These are phyloP conservation scores for Pogonomyrmex californicus DNA, from an alignment of 1,140 invertebrate species.

Conservation along the genomic window DNA sequence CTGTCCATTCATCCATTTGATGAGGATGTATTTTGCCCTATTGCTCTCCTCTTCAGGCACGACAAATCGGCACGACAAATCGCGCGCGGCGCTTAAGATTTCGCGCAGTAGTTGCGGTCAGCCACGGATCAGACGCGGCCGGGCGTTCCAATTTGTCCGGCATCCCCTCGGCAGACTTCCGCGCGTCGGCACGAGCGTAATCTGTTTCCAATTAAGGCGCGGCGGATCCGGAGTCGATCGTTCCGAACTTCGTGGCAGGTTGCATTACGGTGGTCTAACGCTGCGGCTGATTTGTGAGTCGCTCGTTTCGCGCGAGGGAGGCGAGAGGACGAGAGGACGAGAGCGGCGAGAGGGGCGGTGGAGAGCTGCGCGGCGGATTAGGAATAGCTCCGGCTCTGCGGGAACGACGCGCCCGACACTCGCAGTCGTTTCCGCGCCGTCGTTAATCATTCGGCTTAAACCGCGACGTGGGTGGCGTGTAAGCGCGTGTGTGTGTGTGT, in stretches of 20 bases:
- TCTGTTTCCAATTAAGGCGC: slow-evolving; percentile 67
- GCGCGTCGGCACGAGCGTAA: slow-evolving; percentile 60
- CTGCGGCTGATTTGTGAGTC: slow-evolving; percentile 64
- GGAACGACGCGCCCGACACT: slow-evolving; percentile 41
- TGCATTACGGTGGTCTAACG: slow-evolving; percentile 65
- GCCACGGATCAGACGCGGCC: slow-evolving; percentile 38
- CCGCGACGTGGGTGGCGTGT: background rate
- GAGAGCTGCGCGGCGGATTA: slow-evolving; percentile 49
- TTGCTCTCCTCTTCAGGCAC: too few species aligned
- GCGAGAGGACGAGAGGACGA: background rate
- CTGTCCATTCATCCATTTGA: background rate
- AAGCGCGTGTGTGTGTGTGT: background rate
- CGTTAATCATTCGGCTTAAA: slow-evolving; percentile 65
- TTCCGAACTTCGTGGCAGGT: slow-evolving; percentile 61
- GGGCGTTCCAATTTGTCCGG: slow-evolving; percentile 60
- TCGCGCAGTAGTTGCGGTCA: slow-evolving; percentile 50
- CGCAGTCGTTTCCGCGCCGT: slow-evolving; percentile 57
- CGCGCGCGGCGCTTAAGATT: slow-evolving; percentile 34
- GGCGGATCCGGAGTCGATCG: slow-evolving; percentile 47
- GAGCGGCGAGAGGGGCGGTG: background rate
- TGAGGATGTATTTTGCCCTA: background rate
- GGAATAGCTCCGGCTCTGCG: slow-evolving; percentile 54
- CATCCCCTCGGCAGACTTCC: slow-evolving; percentile 24
- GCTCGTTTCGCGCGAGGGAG: background rate
- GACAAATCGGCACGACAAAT: background rate